These are phyloP conservation scores for Bolinopsis microptera DNA, from an alignment of 37 sponge, comb jelly and placozoan genomes.

Conservation along the genomic window DNA sequence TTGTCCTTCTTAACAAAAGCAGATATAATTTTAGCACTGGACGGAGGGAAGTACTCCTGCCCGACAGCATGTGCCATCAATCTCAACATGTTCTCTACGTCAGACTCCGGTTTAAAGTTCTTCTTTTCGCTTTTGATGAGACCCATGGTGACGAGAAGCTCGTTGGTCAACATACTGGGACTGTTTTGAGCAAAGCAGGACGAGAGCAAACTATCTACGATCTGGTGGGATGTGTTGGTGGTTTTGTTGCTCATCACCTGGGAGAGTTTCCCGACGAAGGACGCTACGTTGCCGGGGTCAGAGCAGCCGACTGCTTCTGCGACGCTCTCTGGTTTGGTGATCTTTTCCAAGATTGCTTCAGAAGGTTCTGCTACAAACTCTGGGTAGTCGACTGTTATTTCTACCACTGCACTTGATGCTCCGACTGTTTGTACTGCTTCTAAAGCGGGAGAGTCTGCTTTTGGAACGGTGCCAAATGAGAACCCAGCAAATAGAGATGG, in stretches of 20 bases:
- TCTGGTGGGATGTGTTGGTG: background rate
- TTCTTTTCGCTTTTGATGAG: conserved; percentile 58
- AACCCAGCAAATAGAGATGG: conserved; percentile 54
- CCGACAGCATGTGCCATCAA: conserved; percentile 40
- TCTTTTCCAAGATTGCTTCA: background rate
- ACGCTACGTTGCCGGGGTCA: background rate
- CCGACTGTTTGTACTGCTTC: background rate
- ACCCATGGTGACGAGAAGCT: conserved; percentile 30
- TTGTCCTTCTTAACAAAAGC: conserved; percentile 56
- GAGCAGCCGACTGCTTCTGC: conserved; percentile 16
- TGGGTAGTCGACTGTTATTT: background rate
- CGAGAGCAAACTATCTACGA: background rate
- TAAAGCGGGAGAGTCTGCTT: background rate
- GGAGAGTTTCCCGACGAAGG: conserved; percentile 41
- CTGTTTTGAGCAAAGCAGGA: background rate
- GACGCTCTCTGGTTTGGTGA: background rate
- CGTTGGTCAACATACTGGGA: conserved; percentile 30
- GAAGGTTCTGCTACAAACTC: conserved; percentile 8
- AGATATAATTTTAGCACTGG: conserved; percentile 28
- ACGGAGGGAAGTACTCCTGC: conserved; percentile 27
- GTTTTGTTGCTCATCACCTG: conserved; percentile 48
- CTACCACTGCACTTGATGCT: background rate
- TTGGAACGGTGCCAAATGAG: conserved; percentile 26
- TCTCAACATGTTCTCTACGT: conserved; percentile 24
- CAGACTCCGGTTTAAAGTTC: conserved; percentile 42